Base-by-base conservation (phyloP, 2,113 vertebrate species). In the Platichthys stellatus region DNA sequence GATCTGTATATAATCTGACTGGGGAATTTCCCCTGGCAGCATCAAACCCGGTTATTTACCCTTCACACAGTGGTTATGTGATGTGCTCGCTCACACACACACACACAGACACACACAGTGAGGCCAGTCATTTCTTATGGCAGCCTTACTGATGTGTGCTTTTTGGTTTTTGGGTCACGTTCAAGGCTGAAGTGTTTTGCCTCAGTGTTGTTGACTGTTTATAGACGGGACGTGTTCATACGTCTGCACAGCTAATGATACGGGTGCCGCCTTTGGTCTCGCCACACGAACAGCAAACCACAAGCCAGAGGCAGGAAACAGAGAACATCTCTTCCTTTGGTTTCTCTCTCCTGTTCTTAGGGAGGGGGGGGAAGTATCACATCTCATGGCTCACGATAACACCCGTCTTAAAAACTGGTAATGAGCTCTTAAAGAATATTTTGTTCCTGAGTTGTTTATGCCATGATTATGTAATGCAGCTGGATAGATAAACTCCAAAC, bases 11-110 rank as follows among this genome's bases (percentile, higher is more conserved):
- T 90, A 90, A 92, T 89, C 80, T 80, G 60, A 83, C 83, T 4
- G 18, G 53, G 89, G 91, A 91, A 88, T 89, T 88, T 90, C 89
- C 90, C 86, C 57, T 60, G 80, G 78, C 80, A 74, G 68, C 38
- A 78, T 86, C 86, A 80, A 76, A 91, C 81, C 89, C 69, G 76
- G 61, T 88, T 86, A 93, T 92, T 92, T 91, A 80, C 73, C 88
- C 88, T 83, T 86, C 84, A 90, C 63, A 57, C 68, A 63, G 83
- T 17, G 86, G 85, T 91, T 81, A 70, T 64, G 63, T 58, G 76
- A 91, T 74, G 85, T 69, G 61, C 70, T 74, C 72, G 23, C 73
- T 26, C 54, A 82, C 61, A 58, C 72, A 78, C 59, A 73, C 62
- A 59, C 71, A 80, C 58, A 69, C 62, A 77, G 47, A 20, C 51